Evolutionary conservation across 2,888 invertebrate species (phyloP).

Genomic region (Plebejus argus): DNA sequence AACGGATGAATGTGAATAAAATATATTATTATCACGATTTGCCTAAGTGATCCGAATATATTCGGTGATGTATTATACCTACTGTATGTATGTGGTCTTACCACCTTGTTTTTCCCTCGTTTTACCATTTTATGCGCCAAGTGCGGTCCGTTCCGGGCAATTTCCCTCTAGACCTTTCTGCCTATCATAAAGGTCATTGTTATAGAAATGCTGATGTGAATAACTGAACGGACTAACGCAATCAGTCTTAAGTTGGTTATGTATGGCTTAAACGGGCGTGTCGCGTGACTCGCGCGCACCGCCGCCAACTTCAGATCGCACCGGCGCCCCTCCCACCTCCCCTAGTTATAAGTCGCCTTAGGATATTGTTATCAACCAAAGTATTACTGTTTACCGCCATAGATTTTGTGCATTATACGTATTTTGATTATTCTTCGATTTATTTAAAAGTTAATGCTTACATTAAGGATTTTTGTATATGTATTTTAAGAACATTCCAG

Average conservation of each 20-base stretch:
- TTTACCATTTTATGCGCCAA: neutral
- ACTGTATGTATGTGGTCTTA: neutral
- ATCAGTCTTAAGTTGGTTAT: neutral
- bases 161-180: neutral
- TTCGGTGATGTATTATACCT: neutral
- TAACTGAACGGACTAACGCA: neutral
- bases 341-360: constrained; percentile 26
- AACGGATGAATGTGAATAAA: neutral
- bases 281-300: neutral
- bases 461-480: constrained; percentile 56
- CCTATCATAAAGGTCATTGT: neutral
- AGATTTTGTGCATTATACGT: constrained; percentile 44
- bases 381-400: constrained; percentile 63
- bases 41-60: neutral
- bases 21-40: neutral
- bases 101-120: neutral
- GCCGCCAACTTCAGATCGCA: neutral
- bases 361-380: constrained; percentile 57
- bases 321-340: constrained; percentile 13
- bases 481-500: constrained; percentile 71
- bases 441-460: constrained; percentile 52
- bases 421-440: constrained; percentile 42
- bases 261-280: neutral
- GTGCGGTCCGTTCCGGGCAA: neutral
- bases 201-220: too few relatives aligned